Evolutionary conservation across 2,888 invertebrate genomes (phyloP).

Genomic region (Thymelicus lineola): DNA sequence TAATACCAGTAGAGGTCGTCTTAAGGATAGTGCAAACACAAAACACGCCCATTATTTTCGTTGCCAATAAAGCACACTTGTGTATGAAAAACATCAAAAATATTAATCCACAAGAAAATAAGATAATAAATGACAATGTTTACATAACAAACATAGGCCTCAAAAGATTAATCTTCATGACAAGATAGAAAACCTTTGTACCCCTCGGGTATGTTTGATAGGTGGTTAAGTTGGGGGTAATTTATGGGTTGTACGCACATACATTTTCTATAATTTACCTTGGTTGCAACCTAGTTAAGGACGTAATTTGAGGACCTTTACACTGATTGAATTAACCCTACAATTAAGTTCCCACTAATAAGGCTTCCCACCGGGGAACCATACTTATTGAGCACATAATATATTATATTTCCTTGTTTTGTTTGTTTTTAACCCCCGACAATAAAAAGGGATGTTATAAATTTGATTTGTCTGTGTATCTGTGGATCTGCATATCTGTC

Average conservation of each 20-base stretch:
- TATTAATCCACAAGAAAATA: constrained; percentile 2
- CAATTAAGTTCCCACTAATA: too few species aligned
- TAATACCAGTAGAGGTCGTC: constrained; percentile 1
- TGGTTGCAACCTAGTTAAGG: not conserved
- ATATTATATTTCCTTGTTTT: too few species aligned
- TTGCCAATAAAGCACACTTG: not conserved
- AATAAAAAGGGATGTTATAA: too few species aligned
- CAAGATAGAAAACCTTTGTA: constrained; percentile 17
- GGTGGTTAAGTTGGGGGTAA: too few species aligned
- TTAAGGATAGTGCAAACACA: not conserved
- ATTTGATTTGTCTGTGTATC: too few species aligned
- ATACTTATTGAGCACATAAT: too few species aligned
- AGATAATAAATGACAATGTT: constrained; percentile 13
- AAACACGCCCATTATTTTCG: not conserved
- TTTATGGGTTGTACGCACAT: not conserved
- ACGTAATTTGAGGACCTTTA: not conserved
- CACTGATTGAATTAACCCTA: too few species aligned
- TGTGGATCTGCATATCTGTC: too few species aligned
- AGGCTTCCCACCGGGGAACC: too few species aligned
- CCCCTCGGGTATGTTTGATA: constrained; percentile 10
- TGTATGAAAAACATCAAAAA: constrained; percentile 4
- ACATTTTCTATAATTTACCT: not conserved
- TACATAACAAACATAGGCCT: constrained; percentile 8
- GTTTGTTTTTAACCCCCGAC: too few species aligned
- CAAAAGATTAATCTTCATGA: constrained; percentile 18